Conservation (phyloP, 1,140 invertebrate genomes). For the Drosophila bifasciata region DNA sequence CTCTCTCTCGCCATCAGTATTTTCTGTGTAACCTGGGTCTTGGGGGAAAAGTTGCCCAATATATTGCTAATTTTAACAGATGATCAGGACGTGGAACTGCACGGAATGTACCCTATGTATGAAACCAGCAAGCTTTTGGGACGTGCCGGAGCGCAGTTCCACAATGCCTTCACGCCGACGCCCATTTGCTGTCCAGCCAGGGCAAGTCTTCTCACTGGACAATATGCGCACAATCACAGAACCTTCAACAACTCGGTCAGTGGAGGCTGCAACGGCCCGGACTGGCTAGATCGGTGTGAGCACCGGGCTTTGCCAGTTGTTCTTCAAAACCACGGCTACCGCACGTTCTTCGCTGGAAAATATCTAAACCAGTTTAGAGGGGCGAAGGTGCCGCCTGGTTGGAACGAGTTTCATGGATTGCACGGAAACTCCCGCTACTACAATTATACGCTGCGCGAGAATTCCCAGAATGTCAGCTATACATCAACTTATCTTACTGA, state of each 20-base stretch:
- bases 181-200: conserved; percentile 96
- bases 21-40: too few relatives aligned
- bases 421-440: conserved; percentile 95
- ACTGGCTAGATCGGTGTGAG: conserved; percentile 89
- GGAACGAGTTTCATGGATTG: conserved; percentile 92
- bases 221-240: conserved; percentile 93
- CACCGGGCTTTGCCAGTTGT: conserved; percentile 88
- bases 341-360: conserved; percentile 94
- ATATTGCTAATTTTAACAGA: conserved; percentile 93
- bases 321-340: conserved; percentile 88
- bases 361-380: conserved; percentile 93
- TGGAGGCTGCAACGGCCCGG: conserved; percentile 90
- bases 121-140: conserved; percentile 87
- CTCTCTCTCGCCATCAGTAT: too few relatives aligned
- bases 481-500: conserved; percentile 92
- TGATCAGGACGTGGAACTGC: conserved; percentile 92
- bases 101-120: conserved; percentile 89
- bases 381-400: conserved; percentile 90
- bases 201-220: conserved; percentile 93
- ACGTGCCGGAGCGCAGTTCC: conserved; percentile 88
- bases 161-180: conserved; percentile 91
- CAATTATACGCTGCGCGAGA: conserved; percentile 93
- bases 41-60: conserved; percentile 85
- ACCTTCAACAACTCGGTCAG: conserved; percentile 90
- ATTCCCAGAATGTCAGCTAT: conserved; percentile 87